A percentile compares a stretch with the other conserved stretches of the same genome.
Conservation (phyloP, 2,113 vertebrate species). For the Anthoscopus minutus region DNA sequence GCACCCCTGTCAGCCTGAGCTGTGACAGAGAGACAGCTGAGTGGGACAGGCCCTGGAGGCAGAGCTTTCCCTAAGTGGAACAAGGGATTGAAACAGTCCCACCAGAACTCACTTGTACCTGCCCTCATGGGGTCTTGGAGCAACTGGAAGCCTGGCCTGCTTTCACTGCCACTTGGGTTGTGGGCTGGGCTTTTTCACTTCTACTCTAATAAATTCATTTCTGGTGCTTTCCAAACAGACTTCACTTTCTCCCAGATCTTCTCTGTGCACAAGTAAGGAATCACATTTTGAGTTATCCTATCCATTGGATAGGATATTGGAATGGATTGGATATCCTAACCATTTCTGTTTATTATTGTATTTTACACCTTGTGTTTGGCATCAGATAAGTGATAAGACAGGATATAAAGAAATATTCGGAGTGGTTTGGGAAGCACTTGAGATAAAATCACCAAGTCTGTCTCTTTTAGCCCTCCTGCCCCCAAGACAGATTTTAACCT, state of each 20-base stretch:
- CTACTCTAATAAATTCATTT: neutral
- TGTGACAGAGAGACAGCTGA: neutral
- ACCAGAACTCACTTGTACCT: neutral
- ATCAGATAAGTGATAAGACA: neutral
- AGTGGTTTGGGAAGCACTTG: neutral
- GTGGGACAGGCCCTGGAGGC: neutral
- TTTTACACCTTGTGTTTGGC: neutral
- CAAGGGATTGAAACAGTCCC: neutral
- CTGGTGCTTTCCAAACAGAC: neutral
- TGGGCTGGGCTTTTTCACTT: neutral
- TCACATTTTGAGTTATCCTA: neutral
- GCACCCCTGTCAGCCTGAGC: neutral
- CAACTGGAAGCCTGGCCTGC: neutral
- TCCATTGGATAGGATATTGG: no score
- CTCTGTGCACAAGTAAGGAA: neutral
- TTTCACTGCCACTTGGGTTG: neutral
- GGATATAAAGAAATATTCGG: neutral
- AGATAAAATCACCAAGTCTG: neutral
- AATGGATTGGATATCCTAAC: no score
- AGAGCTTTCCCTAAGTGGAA: no score
- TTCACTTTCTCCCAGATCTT: neutral
- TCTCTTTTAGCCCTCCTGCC: neutral
- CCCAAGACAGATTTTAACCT: neutral
- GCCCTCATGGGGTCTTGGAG: neutral
- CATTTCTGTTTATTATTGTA: accelerated